phyloP scores from a whole-genome alignment of 2,888 invertebrate species.

The Drosophila leonis region DNA sequence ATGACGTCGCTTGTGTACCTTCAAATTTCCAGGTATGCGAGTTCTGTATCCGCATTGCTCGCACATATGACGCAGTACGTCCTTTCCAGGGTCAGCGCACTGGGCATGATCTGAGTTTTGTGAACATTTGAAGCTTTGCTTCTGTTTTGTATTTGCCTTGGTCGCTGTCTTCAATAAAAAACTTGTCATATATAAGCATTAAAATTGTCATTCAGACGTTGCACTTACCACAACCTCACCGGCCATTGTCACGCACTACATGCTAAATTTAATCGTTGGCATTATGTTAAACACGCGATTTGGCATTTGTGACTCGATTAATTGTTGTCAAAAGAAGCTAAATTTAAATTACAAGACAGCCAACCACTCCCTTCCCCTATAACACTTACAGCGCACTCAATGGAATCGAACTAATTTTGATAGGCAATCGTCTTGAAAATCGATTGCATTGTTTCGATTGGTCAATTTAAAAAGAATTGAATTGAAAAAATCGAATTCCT shows the following conservation, averaged over 20 bases:
- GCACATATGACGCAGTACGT: slow-evolving; percentile 64
- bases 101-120: not conserved
- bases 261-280: slow-evolving; percentile 75
- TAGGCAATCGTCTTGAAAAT: not conserved
- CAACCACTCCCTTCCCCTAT: not conserved
- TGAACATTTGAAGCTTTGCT: not conserved
- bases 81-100: not conserved
- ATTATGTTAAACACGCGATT: slow-evolving; percentile 64
- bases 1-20: slow-evolving; percentile 67
- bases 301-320: slow-evolving; percentile 71
- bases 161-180: not conserved
- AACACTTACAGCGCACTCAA: not conserved
- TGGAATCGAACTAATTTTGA: not conserved
- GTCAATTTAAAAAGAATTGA: not conserved
- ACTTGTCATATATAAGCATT: not conserved
- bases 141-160: not conserved
- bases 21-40: slow-evolving; percentile 58
- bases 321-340: slow-evolving; percentile 72
- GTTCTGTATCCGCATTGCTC: slow-evolving; percentile 75
- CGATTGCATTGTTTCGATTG: slow-evolving; percentile 6
- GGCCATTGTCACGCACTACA: slow-evolving; percentile 47
- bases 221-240: slow-evolving; percentile 36
- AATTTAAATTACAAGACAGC: slow-evolving; percentile 59
- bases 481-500: slow-evolving; percentile 1
- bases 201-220: not conserved